Base-by-base conservation (phyloP, 2,797 vertebrate genomes). In the Arrhamphus sclerolepis region DNA sequence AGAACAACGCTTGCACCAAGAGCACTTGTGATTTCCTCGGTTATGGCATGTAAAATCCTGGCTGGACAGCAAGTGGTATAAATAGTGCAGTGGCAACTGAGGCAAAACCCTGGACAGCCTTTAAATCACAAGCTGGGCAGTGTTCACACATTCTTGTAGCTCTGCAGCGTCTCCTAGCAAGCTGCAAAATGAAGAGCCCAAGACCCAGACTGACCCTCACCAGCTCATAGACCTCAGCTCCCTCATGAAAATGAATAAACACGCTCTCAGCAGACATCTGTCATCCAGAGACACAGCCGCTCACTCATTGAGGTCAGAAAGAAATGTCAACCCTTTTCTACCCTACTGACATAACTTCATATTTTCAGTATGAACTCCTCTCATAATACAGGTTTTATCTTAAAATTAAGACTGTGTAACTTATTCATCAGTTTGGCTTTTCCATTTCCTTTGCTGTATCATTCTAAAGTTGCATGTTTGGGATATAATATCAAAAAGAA, bases 141-240 rank as follows among this genome's bases (percentile, higher is more conserved):
- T 56, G 75, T 82, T 89, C 82, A 87, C 80, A 88, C 87, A 87
- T 91, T 90, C 82, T 90, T 88, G 77, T 59, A 81, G 75, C 79
- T 74, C 57, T 65, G 74, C 76, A 85, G 68, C 73, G 66, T 89
- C 85, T 89, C 86, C 89, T 82, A 83, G 87, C 80, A 86, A 75
- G 65, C 73, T 75, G 69, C 70, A 88, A 81, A 87, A 86, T 79
- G 85, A 89, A 73, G 76, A 83, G 68, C 64, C 64, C 34, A 13
- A 72, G 80, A 84, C 76, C 75, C 69, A 73, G 70, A 44, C 80
- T 87, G 86, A 89, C 84, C 85, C 79, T 74, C 48, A 65, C 62
- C 28, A 56, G 62, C 76, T 61, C 40, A 61, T 57, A 62, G 81
- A 66, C 79, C 55, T 74, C 49, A 1, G 10, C 65, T 74, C 57